Evolutionary conservation across 2,888 invertebrate species (phyloP).

Genomic region (Baronia brevicornis): DNA sequence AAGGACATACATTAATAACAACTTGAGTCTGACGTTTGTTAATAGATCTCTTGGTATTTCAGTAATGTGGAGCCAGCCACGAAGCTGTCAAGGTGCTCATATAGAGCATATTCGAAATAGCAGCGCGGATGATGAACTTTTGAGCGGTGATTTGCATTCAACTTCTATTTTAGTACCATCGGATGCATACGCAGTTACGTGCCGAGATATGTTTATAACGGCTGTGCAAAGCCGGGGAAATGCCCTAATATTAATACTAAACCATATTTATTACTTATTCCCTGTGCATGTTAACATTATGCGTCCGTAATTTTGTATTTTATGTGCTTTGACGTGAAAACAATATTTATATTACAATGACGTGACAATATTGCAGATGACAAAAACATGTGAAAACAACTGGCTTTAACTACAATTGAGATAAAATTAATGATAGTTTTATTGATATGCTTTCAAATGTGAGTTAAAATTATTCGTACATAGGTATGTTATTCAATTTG

Average conservation of each 20-base stretch:
- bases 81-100: conserved; percentile 38
- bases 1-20: no score
- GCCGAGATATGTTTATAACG: conserved; percentile 15
- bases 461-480: no score
- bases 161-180: conserved; percentile 46
- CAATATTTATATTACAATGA: not conserved
- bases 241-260: conserved; percentile 14
- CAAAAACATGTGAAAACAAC: no score
- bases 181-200: conserved; percentile 18
- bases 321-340: not conserved
- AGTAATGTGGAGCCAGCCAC: conserved; percentile 23
- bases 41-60: conserved; percentile 21
- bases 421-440: no score
- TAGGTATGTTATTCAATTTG: no score
- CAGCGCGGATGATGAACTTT: conserved; percentile 57
- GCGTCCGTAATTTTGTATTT: not conserved
- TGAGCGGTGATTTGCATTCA: conserved; percentile 51
- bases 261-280: conserved; percentile 11
- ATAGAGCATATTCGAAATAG: conserved; percentile 50
- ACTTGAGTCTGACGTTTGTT: conserved; percentile 21
- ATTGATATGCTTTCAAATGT: no score
- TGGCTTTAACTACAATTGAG: no score
- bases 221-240: conserved; percentile 13
- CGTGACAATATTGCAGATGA: not conserved
- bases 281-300: conserved; percentile 1